phyloP scores from a whole-genome alignment of 2,888 invertebrate genomes.

The Synanthedon andrenaeformis region DNA sequence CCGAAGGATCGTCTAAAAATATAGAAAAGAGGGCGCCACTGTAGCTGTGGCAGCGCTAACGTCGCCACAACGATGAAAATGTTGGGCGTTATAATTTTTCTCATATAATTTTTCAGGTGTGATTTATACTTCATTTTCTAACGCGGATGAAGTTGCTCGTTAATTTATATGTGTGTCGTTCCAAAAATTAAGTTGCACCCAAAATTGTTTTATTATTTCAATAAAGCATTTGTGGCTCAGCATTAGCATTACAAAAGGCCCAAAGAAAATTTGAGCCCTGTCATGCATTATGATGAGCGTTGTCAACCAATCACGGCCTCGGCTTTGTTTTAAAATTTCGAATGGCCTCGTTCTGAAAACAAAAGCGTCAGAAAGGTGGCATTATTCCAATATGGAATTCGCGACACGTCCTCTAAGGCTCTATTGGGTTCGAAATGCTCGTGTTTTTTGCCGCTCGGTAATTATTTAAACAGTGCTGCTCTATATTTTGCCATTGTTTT shows the following conservation, averaged over 20 bases:
- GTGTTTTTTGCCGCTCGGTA: not conserved
- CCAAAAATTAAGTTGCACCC: no score
- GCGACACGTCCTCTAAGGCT: constrained; percentile 9
- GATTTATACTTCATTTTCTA: no score
- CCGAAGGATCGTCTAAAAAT: no score
- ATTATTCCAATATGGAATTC: constrained; percentile 10
- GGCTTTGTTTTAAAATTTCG: constrained; percentile 8
- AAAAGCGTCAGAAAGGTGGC: constrained; percentile 5
- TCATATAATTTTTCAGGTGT: no score
- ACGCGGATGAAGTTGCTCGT: no score
- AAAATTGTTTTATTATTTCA: no score
- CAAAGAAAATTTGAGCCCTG: not conserved
- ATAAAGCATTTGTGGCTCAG: no score
- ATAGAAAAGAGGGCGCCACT: no score
- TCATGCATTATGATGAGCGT: not conserved
- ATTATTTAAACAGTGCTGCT: not conserved
- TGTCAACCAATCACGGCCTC: not conserved
- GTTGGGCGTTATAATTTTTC: no score
- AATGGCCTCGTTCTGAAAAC: constrained; percentile 7
- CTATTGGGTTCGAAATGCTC: constrained; percentile 6
- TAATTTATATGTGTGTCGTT: no score
- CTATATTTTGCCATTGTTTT: not conserved
- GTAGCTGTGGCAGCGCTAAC: no score
- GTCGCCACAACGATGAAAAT: no score
- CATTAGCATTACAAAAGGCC: not conserved